Percentiles rank a stretch among this genome's conserved stretches.
phyloP scores from a whole-genome alignment of 2,113 vertebrate genomes.

The Carassius auratus region DNA sequence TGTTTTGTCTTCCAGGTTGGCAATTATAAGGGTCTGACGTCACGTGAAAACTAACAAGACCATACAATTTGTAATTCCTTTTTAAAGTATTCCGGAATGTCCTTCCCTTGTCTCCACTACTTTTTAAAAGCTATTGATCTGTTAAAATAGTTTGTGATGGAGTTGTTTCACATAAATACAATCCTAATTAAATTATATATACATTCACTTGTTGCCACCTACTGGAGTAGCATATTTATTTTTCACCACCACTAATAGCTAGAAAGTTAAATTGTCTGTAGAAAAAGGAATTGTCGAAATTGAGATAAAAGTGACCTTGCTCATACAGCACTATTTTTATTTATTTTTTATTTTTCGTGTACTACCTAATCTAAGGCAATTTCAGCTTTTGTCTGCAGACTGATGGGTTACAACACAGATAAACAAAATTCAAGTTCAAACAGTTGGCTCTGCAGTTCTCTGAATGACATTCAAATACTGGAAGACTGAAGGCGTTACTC shows the following conservation, averaged over 20 bases:
- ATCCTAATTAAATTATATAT: not conserved
- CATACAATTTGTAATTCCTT: no score
- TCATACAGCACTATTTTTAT: not conserved
- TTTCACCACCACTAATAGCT: no score
- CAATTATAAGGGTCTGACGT: no score
- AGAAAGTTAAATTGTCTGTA: not conserved
- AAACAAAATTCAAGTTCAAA: constrained; percentile 5
- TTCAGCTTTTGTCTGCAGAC: not conserved
- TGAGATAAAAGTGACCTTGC: not conserved
- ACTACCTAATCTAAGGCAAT: not conserved
- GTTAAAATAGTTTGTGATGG: not conserved
- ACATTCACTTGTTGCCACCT: not conserved
- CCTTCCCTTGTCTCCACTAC: not conserved
- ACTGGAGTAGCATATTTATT: not conserved
- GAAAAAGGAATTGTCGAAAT: not conserved
- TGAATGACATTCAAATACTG: not conserved
- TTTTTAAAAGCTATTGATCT: not conserved
- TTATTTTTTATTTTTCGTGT: no score
- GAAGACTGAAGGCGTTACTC: not conserved
- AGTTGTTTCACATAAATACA: not conserved
- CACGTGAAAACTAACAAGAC: no score
- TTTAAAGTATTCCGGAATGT: no score
- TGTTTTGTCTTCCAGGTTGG: no score
- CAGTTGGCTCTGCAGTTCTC: not conserved
- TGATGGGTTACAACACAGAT: not conserved